Evolutionary conservation across 2,888 invertebrate genomes (phyloP).

Genomic region (Endomychus coccineus): DNA sequence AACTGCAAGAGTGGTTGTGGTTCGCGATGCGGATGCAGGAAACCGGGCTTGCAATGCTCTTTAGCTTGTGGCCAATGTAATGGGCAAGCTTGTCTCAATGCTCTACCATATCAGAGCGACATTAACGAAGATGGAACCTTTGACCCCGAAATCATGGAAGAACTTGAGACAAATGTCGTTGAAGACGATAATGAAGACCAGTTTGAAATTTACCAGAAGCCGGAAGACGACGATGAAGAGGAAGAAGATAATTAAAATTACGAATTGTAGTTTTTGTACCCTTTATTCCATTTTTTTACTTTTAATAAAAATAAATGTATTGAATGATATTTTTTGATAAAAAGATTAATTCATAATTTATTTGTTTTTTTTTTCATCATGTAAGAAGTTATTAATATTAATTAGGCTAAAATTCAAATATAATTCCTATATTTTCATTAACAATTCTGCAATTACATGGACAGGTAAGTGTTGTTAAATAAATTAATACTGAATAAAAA

Average conservation of each 20-base stretch:
- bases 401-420: slow-evolving; percentile 20
- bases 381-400: slow-evolving; percentile 16
- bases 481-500: slow-evolving; percentile 14
- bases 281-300: slow-evolving; percentile 9
- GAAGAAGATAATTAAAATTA: slow-evolving; percentile 11
- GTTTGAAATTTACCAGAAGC: slow-evolving; percentile 11
- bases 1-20: slow-evolving; percentile 28
- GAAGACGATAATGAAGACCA: slow-evolving; percentile 9
- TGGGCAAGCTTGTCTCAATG: slow-evolving; percentile 22
- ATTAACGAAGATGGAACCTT: slow-evolving; percentile 3
- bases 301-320: slow-evolving; percentile 8
- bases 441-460: slow-evolving; percentile 16
- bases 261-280: slow-evolving; percentile 10
- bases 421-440: slow-evolving; percentile 22
- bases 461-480: slow-evolving; percentile 15
- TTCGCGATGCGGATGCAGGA: slow-evolving; percentile 30
- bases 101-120: slow-evolving; percentile 9
- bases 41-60: slow-evolving; percentile 28
- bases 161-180: too few relatives aligned
- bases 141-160: slow-evolving; percentile 5
- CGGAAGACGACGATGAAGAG: slow-evolving; percentile 11
- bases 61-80: slow-evolving; percentile 26
- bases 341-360: slow-evolving; percentile 9
- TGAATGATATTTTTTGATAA: slow-evolving; percentile 4
- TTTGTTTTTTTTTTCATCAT: slow-evolving; percentile 10